These are phyloP conservation scores for Morpho deidamia DNA, from an alignment of 2,888 invertebrate genomes.

Conservation along the genomic window DNA sequence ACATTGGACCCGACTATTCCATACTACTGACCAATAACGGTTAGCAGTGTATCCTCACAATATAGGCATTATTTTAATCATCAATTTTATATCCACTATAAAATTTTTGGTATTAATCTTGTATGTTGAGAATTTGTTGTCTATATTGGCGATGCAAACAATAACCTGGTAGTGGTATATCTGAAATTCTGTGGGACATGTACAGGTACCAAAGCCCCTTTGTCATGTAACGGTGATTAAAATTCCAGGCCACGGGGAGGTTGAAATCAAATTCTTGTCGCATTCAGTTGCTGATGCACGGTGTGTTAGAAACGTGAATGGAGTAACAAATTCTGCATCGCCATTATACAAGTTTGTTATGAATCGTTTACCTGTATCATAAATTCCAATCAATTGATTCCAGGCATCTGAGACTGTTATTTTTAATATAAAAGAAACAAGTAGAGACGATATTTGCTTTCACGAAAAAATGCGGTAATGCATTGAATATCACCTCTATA, in stretches of 20 bases:
- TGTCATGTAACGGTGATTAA: constrained; percentile 39
- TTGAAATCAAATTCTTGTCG: constrained; percentile 36
- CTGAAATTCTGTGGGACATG: constrained; percentile 6
- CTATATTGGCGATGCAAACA: too few species aligned
- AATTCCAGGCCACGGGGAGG: constrained; percentile 42
- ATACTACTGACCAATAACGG: too few species aligned
- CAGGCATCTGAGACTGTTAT: constrained; percentile 7
- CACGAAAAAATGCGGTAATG: too few species aligned
- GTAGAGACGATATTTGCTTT: not conserved
- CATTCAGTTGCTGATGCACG: constrained; percentile 34
- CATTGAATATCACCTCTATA: too few species aligned
- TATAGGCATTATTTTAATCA: too few species aligned
- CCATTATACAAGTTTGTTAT: constrained; percentile 20
- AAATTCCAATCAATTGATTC: constrained; percentile 13
- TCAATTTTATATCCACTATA: too few species aligned
- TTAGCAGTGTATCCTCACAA: too few species aligned
- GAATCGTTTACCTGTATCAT: constrained; percentile 25
- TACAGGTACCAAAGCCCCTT: constrained; percentile 22
- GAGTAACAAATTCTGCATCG: constrained; percentile 46
- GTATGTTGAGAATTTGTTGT: too few species aligned
- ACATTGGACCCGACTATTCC: too few species aligned
- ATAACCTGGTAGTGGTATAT: too few species aligned
- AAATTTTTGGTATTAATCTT: too few species aligned
- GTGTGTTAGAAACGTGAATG: constrained; percentile 45
- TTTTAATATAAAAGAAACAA: not conserved